Evolutionary conservation across 2,113 vertebrate genomes (phyloP).

Genomic region (Oceanodroma tethys): DNA sequence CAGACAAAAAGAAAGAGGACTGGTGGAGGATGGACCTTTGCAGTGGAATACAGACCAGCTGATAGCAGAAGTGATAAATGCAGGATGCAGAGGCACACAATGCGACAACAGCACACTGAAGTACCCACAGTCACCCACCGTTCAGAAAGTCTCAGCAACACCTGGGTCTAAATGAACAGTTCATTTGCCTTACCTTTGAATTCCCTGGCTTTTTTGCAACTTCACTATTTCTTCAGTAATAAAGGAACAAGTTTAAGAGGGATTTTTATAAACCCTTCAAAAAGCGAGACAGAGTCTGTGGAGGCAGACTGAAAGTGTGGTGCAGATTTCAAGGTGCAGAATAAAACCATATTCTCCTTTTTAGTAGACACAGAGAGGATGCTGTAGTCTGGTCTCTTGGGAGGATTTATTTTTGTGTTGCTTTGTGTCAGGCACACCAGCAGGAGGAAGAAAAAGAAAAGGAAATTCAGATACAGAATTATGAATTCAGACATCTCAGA

Average conservation of each 20-base stretch:
- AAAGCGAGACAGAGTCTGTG: background rate
- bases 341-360: background rate
- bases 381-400: background rate
- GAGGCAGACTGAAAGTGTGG: background rate
- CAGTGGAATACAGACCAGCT: background rate
- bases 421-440: background rate
- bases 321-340: background rate
- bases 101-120: fast-evolving
- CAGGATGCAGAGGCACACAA: background rate
- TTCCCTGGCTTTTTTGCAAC: background rate
- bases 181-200: background rate
- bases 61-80: background rate
- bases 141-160: background rate
- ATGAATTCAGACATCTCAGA: background rate
- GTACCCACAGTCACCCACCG: background rate
- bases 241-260: background rate
- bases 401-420: background rate
- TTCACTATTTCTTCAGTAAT: background rate
- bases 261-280: background rate
- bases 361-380: background rate
- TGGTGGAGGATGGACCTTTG: background rate
- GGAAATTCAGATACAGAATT: background rate
- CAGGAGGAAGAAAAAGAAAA: background rate
- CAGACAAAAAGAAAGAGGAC: background rate
- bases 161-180: background rate